Evolutionary conservation across 2,888 invertebrate species (phyloP).

Genomic region (Polymixis flavicincta): DNA sequence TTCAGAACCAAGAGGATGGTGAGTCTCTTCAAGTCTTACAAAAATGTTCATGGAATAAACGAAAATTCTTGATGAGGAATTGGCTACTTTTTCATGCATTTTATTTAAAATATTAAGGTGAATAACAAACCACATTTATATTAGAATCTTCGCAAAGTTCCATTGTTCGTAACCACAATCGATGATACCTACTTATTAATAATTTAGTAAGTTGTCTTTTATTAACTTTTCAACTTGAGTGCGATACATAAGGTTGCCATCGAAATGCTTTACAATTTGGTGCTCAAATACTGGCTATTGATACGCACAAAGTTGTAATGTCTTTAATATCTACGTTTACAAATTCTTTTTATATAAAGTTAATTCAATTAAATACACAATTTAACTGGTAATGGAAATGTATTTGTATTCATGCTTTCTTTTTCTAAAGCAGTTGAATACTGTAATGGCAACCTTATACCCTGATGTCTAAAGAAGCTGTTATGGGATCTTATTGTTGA

Average conservation of each 20-base stretch:
- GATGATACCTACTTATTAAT: slow-evolving; percentile 62
- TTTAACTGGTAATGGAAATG: slow-evolving; percentile 17
- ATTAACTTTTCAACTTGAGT: slow-evolving; percentile 46
- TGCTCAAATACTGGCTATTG: slow-evolving; percentile 7
- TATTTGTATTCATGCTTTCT: slow-evolving; percentile 23
- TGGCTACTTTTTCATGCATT: slow-evolving; percentile 38
- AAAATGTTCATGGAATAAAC: slow-evolving; percentile 83
- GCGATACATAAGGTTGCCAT: slow-evolving; percentile 84
- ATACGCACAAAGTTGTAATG: slow-evolving; percentile 15
- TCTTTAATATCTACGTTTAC: background rate
- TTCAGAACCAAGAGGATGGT: slow-evolving; percentile 89
- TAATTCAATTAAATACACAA: slow-evolving; percentile 6
- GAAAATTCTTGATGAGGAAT: slow-evolving; percentile 75
- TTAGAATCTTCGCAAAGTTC: slow-evolving; percentile 80
- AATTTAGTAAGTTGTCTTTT: slow-evolving; percentile 40
- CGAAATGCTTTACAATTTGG: slow-evolving; percentile 51
- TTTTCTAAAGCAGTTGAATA: slow-evolving; percentile 39
- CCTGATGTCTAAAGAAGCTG: slow-evolving; percentile 80
- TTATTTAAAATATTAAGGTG: slow-evolving; percentile 22
- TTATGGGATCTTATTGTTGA: slow-evolving; percentile 55
- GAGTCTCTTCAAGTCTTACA: slow-evolving; percentile 85
- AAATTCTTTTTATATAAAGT: slow-evolving; percentile 16
- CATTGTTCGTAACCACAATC: slow-evolving; percentile 78
- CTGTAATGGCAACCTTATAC: slow-evolving; percentile 86
- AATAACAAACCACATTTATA: slow-evolving; percentile 39